Base-by-base conservation (phyloP, 2,888 invertebrate genomes). In the Piscicola geometra region DNA sequence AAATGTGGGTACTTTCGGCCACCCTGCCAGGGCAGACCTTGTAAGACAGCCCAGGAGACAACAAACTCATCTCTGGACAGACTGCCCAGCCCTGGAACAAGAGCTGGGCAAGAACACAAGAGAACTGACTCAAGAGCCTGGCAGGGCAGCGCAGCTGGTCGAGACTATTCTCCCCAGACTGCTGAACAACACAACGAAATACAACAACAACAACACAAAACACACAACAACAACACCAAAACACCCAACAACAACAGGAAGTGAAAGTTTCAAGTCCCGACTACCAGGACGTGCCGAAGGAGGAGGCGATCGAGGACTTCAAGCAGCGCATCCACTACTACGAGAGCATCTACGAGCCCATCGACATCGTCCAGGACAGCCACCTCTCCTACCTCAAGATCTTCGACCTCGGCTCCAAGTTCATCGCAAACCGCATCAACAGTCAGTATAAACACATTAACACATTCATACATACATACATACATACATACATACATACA, bases 261-360 rank as follows among this genome's bases (percentile, higher is more conserved):
- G 80, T 80, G 71, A 98, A 98, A 89, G 92, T 99, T 9, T 95
- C 94, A 87, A 96, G 96, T 83, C 99, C 99, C 0, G 99, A 99
- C 87, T 99, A 99, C 86, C 89, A 90, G 28, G 92, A 93, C 82
- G 93, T 97, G 89, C 92, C 94, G 86, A 93, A 92, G 77, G 98
- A 97, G 79, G 90, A 91, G 71, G 97, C 95, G 0, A 88, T 98
- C 36, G 89, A 91, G 77, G 94, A 95, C 84, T 99, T 99, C 85
- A 87, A 94, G 79, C 89, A 92, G 78, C 88, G 99, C 77, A 99
- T 99, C 84, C 91, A 95, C 81, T 98, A 99, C 83, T 99, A 99
- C 84, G 91, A 94, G 82, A 91, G 92, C 82, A 90, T 91, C 80
- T 99, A 99, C 84, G 91, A 97, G 82, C 91, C 93, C 0, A 86